A percentile compares a stretch with the other conserved stretches of the same genome.
Conservation (phyloP, 2,888 invertebrate genomes). For the Octonoba sinensis region DNA sequence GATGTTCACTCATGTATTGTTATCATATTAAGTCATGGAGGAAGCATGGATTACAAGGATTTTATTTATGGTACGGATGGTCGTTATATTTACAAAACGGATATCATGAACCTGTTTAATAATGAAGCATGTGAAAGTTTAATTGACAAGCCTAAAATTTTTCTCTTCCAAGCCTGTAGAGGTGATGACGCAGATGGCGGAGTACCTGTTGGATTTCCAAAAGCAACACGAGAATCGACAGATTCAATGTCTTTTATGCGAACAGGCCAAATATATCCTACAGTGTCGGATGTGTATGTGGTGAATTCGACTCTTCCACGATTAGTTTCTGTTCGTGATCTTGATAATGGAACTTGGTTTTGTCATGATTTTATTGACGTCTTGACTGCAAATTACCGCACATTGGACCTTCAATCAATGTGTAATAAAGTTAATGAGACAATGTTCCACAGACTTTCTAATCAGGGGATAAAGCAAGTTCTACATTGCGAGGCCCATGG, state of each 20-base stretch:
- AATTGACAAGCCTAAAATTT: constrained; percentile 38
- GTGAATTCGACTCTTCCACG: constrained; percentile 34
- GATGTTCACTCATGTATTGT: constrained; percentile 53
- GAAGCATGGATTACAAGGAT: constrained; percentile 5
- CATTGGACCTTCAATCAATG: constrained; percentile 34
- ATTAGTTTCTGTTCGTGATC: constrained; percentile 27
- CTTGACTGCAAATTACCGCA: constrained; percentile 8
- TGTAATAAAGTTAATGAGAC: constrained; percentile 22
- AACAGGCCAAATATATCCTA: not conserved
- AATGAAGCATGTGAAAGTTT: constrained; percentile 27
- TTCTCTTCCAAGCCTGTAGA: constrained; percentile 49
- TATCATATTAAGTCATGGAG: constrained; percentile 66
- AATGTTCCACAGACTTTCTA: constrained; percentile 14
- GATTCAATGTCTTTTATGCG: constrained; percentile 7
- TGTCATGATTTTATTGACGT: constrained; percentile 37
- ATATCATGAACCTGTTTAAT: constrained; percentile 27
- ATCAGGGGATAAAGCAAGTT: constrained; percentile 15
- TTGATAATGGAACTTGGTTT: constrained; percentile 30
- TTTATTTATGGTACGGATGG: constrained; percentile 41
- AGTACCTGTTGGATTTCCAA: not conserved
- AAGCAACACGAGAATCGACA: constrained; percentile 1
- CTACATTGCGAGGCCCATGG: constrained; percentile 14
- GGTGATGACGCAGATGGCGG: constrained; percentile 20
- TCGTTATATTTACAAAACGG: not conserved
- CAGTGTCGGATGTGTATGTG: constrained; percentile 22